Percentiles rank a stretch among this genome's conserved stretches.
These are phyloP conservation scores for Drosophila algonquin DNA, from an alignment of 2,888 invertebrate genomes.

Conservation along the genomic window DNA sequence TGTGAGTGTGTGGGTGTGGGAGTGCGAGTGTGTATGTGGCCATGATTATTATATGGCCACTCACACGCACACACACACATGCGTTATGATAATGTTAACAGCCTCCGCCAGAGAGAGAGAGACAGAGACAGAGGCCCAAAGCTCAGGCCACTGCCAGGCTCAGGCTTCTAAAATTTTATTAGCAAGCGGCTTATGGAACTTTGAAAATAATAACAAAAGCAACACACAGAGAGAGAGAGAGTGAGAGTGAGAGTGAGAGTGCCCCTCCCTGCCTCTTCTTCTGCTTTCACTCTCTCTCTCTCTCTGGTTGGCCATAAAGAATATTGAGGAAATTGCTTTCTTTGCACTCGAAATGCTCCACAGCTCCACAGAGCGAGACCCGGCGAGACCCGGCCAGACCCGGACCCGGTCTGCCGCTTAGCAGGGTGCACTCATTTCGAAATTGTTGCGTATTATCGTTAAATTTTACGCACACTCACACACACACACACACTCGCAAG, in stretches of 20 bases:
- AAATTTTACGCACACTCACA: conserved; percentile 67
- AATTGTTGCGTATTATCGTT: conserved; percentile 77
- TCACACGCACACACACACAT: conserved; percentile 30
- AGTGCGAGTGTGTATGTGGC: conserved; percentile 44
- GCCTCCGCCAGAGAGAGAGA: no score
- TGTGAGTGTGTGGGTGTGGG: conserved; percentile 13
- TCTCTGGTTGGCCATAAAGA: conserved; percentile 55
- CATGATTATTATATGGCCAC: conserved; percentile 69
- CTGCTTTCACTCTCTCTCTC: not conserved
- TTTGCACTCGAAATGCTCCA: conserved; percentile 65
- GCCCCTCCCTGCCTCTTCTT: not conserved
- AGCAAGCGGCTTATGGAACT: conserved; percentile 67
- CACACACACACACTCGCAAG: conserved; percentile 29
- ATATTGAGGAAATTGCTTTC: conserved; percentile 75
- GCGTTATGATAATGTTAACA: conserved; percentile 75
- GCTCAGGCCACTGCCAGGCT: not conserved
- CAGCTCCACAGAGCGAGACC: conserved; percentile 37
- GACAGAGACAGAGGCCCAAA: not conserved
- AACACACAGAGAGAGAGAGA: conserved; percentile 17
- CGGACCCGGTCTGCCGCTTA: conserved; percentile 29
- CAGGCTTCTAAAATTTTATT: conserved; percentile 75
- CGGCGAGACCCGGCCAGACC: not conserved
- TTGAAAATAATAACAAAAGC: conserved; percentile 73
- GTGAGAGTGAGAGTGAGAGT: conserved; percentile 29
- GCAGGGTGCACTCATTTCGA: conserved; percentile 67